Conservation (phyloP, 2,888 invertebrate species). For the Sarcophaga caerulescens region DNA sequence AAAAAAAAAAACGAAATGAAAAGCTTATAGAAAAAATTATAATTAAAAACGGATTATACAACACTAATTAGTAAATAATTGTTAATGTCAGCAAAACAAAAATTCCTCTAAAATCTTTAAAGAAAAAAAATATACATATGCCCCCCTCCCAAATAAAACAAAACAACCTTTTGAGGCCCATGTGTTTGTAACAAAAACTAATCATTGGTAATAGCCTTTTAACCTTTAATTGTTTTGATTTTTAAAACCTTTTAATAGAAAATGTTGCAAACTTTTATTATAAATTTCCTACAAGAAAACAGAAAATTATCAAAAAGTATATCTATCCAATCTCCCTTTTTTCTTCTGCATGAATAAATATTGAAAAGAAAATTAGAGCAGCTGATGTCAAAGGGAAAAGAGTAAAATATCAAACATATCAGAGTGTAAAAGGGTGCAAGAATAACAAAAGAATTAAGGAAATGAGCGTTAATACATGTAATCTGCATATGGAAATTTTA, state of each 20-base stretch:
- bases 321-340: neutral
- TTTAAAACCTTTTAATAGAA: neutral
- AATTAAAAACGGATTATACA: constrained; percentile 41
- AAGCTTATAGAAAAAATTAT: neutral
- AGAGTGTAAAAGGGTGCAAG: neutral
- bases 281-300: neutral
- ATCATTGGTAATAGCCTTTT: neutral
- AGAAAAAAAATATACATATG: neutral
- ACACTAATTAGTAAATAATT: constrained; percentile 50
- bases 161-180: neutral
- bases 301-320: neutral
- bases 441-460: neutral
- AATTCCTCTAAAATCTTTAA: neutral
- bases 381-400: constrained; percentile 28
- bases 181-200: neutral
- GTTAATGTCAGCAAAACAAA: neutral
- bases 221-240: neutral
- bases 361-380: constrained; percentile 41
- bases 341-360: constrained; percentile 25
- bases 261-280: neutral
- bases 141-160: neutral
- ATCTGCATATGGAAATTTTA: constrained; percentile 9
- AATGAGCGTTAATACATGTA: constrained; percentile 14
- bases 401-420: neutral
- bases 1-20: neutral